Conservation (phyloP, 2,888 invertebrate species). For the Baronia brevicornis region DNA sequence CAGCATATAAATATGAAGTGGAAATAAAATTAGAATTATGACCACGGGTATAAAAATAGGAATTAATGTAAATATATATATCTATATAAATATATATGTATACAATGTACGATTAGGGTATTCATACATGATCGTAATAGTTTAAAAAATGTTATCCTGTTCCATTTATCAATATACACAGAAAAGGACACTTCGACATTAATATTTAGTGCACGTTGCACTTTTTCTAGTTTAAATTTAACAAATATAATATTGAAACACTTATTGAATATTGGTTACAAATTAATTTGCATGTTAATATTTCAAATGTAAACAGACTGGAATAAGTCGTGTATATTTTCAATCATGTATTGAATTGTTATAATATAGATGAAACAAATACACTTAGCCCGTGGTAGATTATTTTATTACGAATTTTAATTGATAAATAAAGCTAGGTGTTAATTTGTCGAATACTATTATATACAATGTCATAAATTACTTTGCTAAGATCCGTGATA, state of each 20-base stretch:
- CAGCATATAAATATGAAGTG: too few species aligned
- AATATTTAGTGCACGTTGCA: constrained; percentile 46
- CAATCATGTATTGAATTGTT: too few species aligned
- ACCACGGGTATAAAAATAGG: constrained; percentile 26
- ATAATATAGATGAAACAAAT: too few species aligned
- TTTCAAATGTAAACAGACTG: too few species aligned
- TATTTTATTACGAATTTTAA: too few species aligned
- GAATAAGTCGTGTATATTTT: too few species aligned
- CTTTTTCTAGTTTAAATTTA: constrained; percentile 37
- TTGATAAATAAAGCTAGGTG: too few species aligned
- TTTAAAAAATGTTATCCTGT: constrained; percentile 31
- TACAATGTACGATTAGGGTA: constrained; percentile 29
- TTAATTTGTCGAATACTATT: too few species aligned
- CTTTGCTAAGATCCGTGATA: too few species aligned
- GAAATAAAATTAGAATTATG: constrained; percentile 15
- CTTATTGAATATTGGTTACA: constrained; percentile 4
- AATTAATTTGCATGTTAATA: constrained; percentile 5
- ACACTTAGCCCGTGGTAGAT: too few species aligned
- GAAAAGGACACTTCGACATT: constrained; percentile 31
- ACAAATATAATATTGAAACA: constrained; percentile 14
- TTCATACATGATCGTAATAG: constrained; percentile 30
- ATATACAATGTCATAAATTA: too few species aligned
- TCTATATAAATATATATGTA: constrained; percentile 27
- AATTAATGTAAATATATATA: constrained; percentile 39
- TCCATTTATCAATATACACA: constrained; percentile 38